Base-by-base conservation (phyloP, 2,797 vertebrate species). In the Euthynnus affinis region DNA sequence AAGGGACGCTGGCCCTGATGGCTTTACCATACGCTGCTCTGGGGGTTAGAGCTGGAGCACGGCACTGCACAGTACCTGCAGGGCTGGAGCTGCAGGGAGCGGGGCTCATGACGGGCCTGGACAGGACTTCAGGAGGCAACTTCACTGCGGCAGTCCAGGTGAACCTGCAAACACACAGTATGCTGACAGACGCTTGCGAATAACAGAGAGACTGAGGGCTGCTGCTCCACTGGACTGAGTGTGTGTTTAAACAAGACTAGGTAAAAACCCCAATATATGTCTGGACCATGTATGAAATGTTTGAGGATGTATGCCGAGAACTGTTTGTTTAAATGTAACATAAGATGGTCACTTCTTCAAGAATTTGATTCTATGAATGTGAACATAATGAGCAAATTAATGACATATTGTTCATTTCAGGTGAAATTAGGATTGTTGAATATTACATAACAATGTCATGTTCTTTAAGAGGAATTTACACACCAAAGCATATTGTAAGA, bases 21-120 rank as follows among this genome's bases (percentile, higher is more conserved):
- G 81, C 80, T 91, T 90, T 84, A 85, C 70, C 92, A 90, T 56
- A 71, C 60, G 40, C 69, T 74, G 66, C 79, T 86, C 74, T 81
- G 71, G 79, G 80, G 80, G 71, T 75, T 77, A 72, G 70, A 65
- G 60, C 85, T 60, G 75, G 75, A 86, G 74, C 78, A 64, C 32
- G 9, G 60, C 48, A 2, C 71, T 55, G 52, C 63, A 2, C 58
- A 59, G 22, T 60, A 80, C 80, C 82, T 75, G 71, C 57, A 68
- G 68, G 20, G 49, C 56, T 70, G 29, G 29, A 80, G 69, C 74
- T 56, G 32, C 64, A 23, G 51, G 48, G 25, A 71, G 65, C 1
- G 18, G 57, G 52, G 37, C 42, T 68, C 32, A 18, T 5, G 61
- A 60, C 1, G 23, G 23, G 29, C n/a, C 13, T 7, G 14, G 66